Percentiles rank a stretch among this genome's conserved stretches.
Conservation (phyloP, 2,797 vertebrate species). For the Oophaga sylvatica region DNA sequence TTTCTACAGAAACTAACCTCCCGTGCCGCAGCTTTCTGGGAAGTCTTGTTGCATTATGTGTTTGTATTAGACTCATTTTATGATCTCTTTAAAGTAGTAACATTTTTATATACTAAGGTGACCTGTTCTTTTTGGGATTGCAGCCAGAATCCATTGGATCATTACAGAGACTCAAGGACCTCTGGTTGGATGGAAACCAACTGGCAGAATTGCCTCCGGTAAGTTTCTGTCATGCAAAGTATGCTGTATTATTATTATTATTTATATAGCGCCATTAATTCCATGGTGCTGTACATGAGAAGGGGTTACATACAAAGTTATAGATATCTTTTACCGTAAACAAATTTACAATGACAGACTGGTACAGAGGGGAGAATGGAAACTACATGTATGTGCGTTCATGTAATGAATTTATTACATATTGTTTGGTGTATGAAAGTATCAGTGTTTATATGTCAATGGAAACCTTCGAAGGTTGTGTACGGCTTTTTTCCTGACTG, state of each 20-base stretch:
- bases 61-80: not conserved
- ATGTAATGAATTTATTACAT: not conserved
- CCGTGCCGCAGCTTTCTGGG: too few species aligned
- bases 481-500: too few species aligned
- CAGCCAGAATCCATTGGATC: conserved; percentile 94
- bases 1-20: too few species aligned
- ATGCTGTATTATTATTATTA: not conserved
- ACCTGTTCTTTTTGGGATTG: conserved; percentile 58
- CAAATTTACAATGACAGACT: too few species aligned
- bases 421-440: too few species aligned
- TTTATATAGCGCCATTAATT: too few species aligned
- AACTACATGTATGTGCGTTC: not conserved
- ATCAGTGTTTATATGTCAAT: too few species aligned
- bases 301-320: too few species aligned
- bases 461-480: too few species aligned
- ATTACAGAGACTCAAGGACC: conserved; percentile 92
- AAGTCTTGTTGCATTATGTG: not conserved
- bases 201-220: conserved; percentile 91
- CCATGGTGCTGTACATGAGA: too few species aligned
- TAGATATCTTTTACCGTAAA: too few species aligned
- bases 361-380: not conserved
- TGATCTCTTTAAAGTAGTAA: not conserved
- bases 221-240: conserved; percentile 62
- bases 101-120: not conserved
- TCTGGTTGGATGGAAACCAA: conserved; percentile 98